Percentiles rank a stretch among this genome's conserved stretches.
Evolutionary conservation across 2,888 invertebrate genomes (phyloP).

Genomic region (Hemicrepidius hirtus): DNA sequence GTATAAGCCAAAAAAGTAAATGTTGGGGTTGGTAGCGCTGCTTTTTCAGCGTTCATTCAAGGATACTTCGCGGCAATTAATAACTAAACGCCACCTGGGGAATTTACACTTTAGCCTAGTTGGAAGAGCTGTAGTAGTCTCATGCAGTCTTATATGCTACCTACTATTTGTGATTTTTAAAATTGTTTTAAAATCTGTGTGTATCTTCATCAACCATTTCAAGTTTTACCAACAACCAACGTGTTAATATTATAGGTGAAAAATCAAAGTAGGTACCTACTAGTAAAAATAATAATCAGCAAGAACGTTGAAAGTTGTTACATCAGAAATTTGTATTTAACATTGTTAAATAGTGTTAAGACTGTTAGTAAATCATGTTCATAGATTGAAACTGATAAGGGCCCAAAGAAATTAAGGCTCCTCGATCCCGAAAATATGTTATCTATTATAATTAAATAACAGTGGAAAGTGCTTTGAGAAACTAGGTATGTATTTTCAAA

Average conservation of each 20-base stretch:
- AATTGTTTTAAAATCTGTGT: neutral
- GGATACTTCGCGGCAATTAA: conserved; percentile 45
- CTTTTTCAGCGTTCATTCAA: conserved; percentile 42
- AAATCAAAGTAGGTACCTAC: neutral
- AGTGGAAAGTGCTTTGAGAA: too few species aligned
- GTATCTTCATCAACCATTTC: neutral
- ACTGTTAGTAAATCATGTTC: too few species aligned
- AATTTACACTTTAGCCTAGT: conserved; percentile 36
- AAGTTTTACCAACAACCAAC: neutral
- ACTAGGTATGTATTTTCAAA: too few species aligned
- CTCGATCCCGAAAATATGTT: too few species aligned
- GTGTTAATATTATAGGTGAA: neutral
- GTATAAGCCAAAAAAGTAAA: neutral
- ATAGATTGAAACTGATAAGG: too few species aligned
- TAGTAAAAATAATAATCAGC: neutral
- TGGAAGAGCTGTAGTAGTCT: conserved; percentile 1
- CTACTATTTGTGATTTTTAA: neutral
- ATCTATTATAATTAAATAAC: too few species aligned
- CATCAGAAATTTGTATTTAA: too few species aligned
- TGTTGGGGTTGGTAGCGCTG: conserved; percentile 34
- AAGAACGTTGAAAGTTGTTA: neutral
- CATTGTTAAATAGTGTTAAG: too few species aligned
- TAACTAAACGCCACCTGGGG: conserved; percentile 44
- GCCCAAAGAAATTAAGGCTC: too few species aligned
- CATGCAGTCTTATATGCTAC: neutral